Base-by-base conservation (phyloP, 1,140 invertebrate genomes). In the Pollicipes pollicipes region DNA sequence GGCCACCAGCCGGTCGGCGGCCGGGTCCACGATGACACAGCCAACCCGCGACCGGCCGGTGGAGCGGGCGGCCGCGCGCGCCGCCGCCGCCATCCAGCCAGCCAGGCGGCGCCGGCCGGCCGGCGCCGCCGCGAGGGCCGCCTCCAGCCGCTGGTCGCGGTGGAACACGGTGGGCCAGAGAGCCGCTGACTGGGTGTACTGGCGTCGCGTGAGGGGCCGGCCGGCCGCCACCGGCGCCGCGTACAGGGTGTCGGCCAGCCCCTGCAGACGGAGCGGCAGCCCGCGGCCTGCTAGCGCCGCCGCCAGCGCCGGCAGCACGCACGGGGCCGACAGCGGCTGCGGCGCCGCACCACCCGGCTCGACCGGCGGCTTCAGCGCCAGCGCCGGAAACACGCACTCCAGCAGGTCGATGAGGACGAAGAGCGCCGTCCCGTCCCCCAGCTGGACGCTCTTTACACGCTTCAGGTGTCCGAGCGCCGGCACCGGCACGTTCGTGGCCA, bases 51-150 rank as follows among this genome's bases (percentile, higher is more conserved):
- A 21, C n/a, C 26, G 24, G 21, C 69, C 71, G 30, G 69, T 69
- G n/a, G 64, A 26, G n/a, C 30, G 68, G 70, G 77, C 74, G 68
- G 73, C 70, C 30, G 72, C 75, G 17, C 74, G 45, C 37, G 70
- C 64, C 68, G 73, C n/a, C n/a, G n/a, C n/a, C 70, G 76, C 76
- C 63, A 70, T 77, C 78, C 0, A 83, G 82, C 17, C 84, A 78
- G 70, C 85, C 80, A 69, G 88, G 80, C 21, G 84, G 84, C 4
- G 86, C 74, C 69, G 66, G 69, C 70, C 66, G 29, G 28, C 31
- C 66, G 69, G 28, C 30, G 68, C 26, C 24, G 32, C 27, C 30
- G 71, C 58, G 16, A 72, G n/a, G 6, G 27, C 3, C 63, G 63
- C 63, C 63, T 64, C 63, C 10, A 64, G 10, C 3, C 63, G 63